phyloP scores from a whole-genome alignment of 1,140 invertebrate genomes.

The Phymastichus coffea region DNA sequence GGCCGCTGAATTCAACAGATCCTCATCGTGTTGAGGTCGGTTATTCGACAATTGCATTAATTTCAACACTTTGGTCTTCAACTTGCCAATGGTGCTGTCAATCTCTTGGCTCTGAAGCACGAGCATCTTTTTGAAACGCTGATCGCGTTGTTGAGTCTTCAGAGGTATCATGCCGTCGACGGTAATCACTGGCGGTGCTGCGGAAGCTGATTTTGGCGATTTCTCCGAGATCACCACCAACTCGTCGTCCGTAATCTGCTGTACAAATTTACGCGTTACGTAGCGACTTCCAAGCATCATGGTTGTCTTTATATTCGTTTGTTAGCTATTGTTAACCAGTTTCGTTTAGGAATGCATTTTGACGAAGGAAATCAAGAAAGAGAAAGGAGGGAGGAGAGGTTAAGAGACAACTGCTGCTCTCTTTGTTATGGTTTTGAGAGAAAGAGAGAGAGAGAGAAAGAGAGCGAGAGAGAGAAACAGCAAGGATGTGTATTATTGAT shows the following conservation, averaged over 20 bases:
- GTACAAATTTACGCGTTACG: no score
- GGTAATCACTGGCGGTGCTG: not conserved
- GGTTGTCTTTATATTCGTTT: no score
- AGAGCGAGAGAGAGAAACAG: no score
- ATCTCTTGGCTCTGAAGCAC: conserved; percentile 24
- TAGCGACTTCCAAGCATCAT: no score
- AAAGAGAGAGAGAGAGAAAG: no score
- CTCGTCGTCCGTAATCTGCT: not conserved
- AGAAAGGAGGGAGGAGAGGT: no score
- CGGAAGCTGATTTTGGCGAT: not conserved
- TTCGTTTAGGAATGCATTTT: no score
- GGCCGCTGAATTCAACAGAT: conserved; percentile 9
- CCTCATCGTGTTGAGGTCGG: not conserved
- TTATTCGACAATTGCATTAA: conserved; percentile 8
- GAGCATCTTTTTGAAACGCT: conserved; percentile 24
- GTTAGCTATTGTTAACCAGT: no score
- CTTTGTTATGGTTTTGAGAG: no score
- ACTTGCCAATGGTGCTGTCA: not conserved
- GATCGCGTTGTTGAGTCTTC: conserved; percentile 3
- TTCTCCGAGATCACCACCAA: not conserved
- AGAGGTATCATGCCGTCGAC: not conserved
- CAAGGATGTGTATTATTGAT: no score
- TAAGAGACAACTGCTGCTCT: no score
- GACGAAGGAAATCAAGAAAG: no score
- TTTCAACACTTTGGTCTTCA: conserved; percentile 19